Evolutionary conservation across 1,140 invertebrate genomes (phyloP), one percentile per base, ranked within the genome.

Genomic region (Ceratosolen fusciceps): DNA sequence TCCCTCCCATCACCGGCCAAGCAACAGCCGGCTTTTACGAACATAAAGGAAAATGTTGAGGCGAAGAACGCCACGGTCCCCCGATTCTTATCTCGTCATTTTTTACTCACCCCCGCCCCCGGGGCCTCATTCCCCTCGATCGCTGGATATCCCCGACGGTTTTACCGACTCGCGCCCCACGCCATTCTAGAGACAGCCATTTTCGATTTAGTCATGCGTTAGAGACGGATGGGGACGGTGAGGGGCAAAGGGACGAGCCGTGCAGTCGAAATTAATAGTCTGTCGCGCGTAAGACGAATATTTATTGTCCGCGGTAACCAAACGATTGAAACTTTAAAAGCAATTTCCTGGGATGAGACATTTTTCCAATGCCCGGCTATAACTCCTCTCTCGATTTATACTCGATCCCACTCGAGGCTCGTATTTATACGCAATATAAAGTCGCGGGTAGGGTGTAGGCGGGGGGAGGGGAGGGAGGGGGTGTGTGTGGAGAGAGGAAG

Each of bases 341-440:
- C 29, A 65, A 37, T 65, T 65, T 65, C 37, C 16, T n/a, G 60
- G 37, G 37, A 37, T n/a, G n/a, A 65, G 60, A n/a, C 34, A 60
- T 65, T 37, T 37, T 34, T 65, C 31, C 37, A 65, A 65, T 65
- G 9, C n/a, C n/a, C n/a, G n/a, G n/a, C n/a, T n/a, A n/a, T n/a
- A n/a, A n/a, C n/a, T n/a, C n/a, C n/a, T n/a, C n/a, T n/a, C n/a
- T n/a, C n/a, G n/a, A n/a, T n/a, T n/a, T n/a, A n/a, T n/a, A n/a
- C n/a, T n/a, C n/a, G n/a, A n/a, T n/a, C n/a, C n/a, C n/a, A n/a
- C n/a, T n/a, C n/a, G n/a, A n/a, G n/a, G n/a, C n/a, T n/a, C n/a
- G n/a, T n/a, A n/a, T n/a, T n/a, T n/a, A n/a, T n/a, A n/a, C n/a
- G n/a, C n/a, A n/a, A n/a, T n/a, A n/a, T n/a, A n/a, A n/a, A n/a